Evolutionary conservation across 2,113 vertebrate species (phyloP).

Genomic region (Sphyrna mokarran): DNA sequence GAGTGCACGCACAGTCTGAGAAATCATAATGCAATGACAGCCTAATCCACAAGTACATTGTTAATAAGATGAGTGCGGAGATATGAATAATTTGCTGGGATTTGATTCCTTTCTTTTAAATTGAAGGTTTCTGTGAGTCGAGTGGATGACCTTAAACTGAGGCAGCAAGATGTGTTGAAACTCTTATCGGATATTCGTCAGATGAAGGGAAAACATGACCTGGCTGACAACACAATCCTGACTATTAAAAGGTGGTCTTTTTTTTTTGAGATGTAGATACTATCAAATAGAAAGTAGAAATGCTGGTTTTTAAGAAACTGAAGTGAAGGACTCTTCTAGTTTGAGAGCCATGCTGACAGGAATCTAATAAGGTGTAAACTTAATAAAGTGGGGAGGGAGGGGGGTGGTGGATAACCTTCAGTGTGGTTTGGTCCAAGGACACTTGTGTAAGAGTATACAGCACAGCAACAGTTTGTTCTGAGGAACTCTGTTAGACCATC

Average conservation of each 20-base stretch:
- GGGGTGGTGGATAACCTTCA: background rate
- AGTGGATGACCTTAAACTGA: conserved; percentile 39
- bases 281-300: background rate
- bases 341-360: background rate
- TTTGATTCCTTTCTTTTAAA: background rate
- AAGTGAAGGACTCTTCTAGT: background rate
- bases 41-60: background rate
- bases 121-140: conserved; percentile 43
- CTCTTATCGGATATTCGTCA: conserved; percentile 41
- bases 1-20: background rate
- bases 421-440: background rate
- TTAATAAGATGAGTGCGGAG: background rate
- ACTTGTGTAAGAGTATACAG: background rate
- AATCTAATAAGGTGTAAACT: background rate
- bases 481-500: too few relatives aligned
- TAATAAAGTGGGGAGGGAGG: background rate
- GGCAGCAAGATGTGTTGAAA: conserved; percentile 41
- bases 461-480: background rate
- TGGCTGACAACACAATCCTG: conserved; percentile 41
- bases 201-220: conserved; percentile 40
- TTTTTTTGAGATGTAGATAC: background rate
- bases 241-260: conserved; percentile 43
- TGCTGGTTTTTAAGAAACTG: background rate
- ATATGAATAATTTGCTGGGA: background rate
- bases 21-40: background rate